phyloP scores from a whole-genome alignment of 2,888 invertebrate species.

The Dynastes tityus region DNA sequence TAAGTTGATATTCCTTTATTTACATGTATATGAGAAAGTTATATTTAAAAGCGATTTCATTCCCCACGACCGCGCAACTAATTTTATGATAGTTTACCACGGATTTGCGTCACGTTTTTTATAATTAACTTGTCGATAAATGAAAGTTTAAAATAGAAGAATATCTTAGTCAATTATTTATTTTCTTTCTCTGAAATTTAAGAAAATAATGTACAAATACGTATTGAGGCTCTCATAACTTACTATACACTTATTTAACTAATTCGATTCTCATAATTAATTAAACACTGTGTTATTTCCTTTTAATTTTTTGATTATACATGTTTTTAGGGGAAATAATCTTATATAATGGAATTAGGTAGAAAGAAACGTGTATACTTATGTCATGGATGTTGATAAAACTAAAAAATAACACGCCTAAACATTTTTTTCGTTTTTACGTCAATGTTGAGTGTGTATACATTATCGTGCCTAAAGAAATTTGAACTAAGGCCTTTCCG shows the following conservation, averaged over 20 bases:
- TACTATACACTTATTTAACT: too few relatives aligned
- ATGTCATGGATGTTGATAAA: neutral
- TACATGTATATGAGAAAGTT: constrained; percentile 3
- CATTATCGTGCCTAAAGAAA: constrained; percentile 3
- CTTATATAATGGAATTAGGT: too few relatives aligned
- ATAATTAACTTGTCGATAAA: constrained; percentile 17
- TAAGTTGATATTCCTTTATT: constrained; percentile 7
- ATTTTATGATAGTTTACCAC: constrained; percentile 16
- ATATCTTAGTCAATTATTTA: neutral
- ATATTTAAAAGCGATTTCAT: constrained; percentile 14
- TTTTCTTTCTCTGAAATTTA: neutral
- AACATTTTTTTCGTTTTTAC: constrained; percentile 15
- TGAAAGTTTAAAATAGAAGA: constrained; percentile 13
- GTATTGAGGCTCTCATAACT: too few relatives aligned
- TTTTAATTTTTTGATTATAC: too few relatives aligned
- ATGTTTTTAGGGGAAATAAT: too few relatives aligned
- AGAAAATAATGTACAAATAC: neutral
- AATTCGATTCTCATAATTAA: too few relatives aligned
- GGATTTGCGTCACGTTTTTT: constrained; percentile 18
- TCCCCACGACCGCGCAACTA: neutral
- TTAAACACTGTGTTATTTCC: too few relatives aligned
- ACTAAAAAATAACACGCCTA: neutral
- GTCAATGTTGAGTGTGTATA: constrained; percentile 14
- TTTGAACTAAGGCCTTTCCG: neutral
- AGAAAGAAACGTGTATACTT: neutral